Evolutionary conservation across 2,113 vertebrate genomes (phyloP).

Genomic region (Nibea coibor): DNA sequence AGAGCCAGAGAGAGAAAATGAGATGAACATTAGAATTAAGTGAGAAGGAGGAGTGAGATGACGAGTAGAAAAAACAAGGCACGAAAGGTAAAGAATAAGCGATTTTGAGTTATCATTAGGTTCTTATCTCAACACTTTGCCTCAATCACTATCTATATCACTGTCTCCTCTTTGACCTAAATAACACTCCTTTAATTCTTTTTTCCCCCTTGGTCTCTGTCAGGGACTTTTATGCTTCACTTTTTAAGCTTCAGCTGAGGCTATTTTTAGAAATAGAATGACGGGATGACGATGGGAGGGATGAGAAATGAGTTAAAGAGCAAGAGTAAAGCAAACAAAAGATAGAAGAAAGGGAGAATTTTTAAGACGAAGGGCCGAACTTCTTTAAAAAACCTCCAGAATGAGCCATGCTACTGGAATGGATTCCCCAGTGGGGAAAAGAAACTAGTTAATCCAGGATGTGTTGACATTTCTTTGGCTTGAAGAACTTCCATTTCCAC

Average conservation of each 20-base stretch:
- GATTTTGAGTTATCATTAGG: constrained; percentile 1
- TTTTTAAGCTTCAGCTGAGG: background rate
- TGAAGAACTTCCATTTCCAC: constrained; percentile 58
- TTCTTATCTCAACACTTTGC: constrained; percentile 1
- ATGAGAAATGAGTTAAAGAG: constrained; percentile 13
- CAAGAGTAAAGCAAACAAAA: constrained; percentile 50
- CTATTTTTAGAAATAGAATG: background rate
- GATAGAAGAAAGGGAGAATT: constrained; percentile 4
- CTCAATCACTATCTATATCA: background rate
- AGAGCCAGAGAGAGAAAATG: background rate
- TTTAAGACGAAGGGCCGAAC: constrained; percentile 23
- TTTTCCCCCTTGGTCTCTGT: background rate
- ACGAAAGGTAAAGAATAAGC: background rate
- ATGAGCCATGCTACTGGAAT: constrained; percentile 52
- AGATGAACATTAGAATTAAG: background rate
- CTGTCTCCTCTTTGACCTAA: background rate
- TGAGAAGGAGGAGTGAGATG: constrained; percentile 5
- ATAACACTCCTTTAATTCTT: background rate
- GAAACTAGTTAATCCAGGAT: constrained; percentile 61
- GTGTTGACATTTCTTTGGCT: constrained; percentile 69
- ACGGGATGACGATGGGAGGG: background rate
- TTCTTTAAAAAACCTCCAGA: constrained; percentile 45
- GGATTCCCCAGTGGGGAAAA: constrained; percentile 41
- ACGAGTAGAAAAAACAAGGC: background rate
- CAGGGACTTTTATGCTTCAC: background rate